phyloP scores from a whole-genome alignment of 2,888 invertebrate genomes.

The Iphiclides podalirius region DNA sequence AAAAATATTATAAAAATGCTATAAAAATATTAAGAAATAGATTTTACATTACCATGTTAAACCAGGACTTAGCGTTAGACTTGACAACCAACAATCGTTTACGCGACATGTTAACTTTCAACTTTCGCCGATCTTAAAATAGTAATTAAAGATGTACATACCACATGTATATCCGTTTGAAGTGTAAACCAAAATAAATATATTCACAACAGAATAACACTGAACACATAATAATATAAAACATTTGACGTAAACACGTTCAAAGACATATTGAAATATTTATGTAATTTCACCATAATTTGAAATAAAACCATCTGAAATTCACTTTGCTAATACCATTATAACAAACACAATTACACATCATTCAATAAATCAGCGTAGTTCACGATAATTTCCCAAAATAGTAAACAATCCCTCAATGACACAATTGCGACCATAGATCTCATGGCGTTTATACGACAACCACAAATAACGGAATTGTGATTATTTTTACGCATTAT shows the following conservation, averaged over 20 bases:
- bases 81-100: constrained; percentile 59
- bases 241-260: constrained; percentile 71
- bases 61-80: constrained; percentile 40
- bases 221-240: constrained; percentile 49
- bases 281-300: constrained; percentile 27
- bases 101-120: constrained; percentile 45
- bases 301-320: constrained; percentile 11
- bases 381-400: constrained; percentile 51
- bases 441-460: constrained; percentile 66
- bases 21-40: too few species aligned
- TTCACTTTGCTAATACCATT: constrained; percentile 27
- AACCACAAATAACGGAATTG: constrained; percentile 66
- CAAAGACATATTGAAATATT: constrained; percentile 36
- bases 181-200: constrained; percentile 39
- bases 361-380: constrained; percentile 30
- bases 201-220: constrained; percentile 43
- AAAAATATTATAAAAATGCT: too few species aligned
- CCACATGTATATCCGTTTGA: constrained; percentile 40
- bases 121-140: constrained; percentile 43
- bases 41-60: constrained; percentile 21
- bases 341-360: constrained; percentile 21
- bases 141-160: constrained; percentile 39
- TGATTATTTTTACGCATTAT: constrained; percentile 45
- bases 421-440: constrained; percentile 77
- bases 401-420: constrained; percentile 73